Evolutionary conservation across 2,888 invertebrate species (phyloP).

Genomic region (Caradrina clavipalpis): DNA sequence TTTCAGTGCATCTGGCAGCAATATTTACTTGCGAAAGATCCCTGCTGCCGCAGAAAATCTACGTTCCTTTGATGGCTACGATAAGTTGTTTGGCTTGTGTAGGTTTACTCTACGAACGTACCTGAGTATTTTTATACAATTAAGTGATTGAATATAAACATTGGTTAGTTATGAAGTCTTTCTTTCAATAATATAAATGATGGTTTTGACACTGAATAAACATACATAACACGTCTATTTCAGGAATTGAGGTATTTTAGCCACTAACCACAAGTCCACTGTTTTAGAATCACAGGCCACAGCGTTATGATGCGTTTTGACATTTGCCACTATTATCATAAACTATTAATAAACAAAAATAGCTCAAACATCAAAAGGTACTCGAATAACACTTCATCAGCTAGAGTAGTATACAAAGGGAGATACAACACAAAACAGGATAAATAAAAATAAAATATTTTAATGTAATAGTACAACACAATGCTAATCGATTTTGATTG

Average conservation of each 20-base stretch:
- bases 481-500: slow-evolving; percentile 25
- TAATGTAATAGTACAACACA: slow-evolving; percentile 24
- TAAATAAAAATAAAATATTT: neutral
- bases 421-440: slow-evolving; percentile 3
- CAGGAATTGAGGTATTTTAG: too few species aligned
- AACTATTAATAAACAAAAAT: neutral
- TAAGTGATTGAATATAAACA: too few species aligned
- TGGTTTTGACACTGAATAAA: too few species aligned
- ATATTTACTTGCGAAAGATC: slow-evolving; percentile 68
- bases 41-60: slow-evolving; percentile 56
- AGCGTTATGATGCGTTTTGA: too few species aligned
- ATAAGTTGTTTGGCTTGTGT: slow-evolving; percentile 58
- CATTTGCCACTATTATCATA: neutral
- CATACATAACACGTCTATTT: too few species aligned
- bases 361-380: neutral
- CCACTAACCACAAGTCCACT: too few species aligned
- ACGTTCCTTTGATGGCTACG: slow-evolving; percentile 60
- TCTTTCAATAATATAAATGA: too few species aligned
- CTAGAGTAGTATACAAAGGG: neutral
- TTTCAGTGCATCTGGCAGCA: slow-evolving; percentile 69
- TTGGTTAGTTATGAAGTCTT: too few species aligned
- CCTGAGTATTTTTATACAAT: too few species aligned
- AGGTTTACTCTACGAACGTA: slow-evolving; percentile 31
- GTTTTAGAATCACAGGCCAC: too few species aligned
- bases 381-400: neutral